Conservation (phyloP, 2,797 vertebrate genomes). For the Gephyroberyx darwinii region DNA sequence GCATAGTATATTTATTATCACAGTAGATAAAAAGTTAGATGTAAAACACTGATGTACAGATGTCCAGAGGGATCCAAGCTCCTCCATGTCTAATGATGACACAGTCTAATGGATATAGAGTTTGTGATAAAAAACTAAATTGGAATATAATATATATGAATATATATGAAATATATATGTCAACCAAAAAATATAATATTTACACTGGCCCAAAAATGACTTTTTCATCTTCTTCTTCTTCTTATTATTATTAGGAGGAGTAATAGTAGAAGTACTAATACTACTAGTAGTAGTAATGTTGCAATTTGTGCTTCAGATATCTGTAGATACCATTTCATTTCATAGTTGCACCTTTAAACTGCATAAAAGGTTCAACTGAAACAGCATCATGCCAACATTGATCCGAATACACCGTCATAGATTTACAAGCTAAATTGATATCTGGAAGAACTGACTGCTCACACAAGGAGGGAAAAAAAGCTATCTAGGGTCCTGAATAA, state of each 20-base stretch:
- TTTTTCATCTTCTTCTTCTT: too few species aligned
- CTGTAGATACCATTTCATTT: too few species aligned
- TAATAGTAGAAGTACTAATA: too few species aligned
- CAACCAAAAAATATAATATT: too few species aligned
- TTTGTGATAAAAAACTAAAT: neutral
- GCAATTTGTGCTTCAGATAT: too few species aligned
- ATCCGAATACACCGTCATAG: slow-evolving; percentile 33
- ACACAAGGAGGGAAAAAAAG: slow-evolving; percentile 3
- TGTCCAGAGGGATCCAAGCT: too few species aligned
- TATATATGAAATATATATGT: too few species aligned
- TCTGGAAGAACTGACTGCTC: slow-evolving; percentile 18
- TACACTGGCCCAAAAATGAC: too few species aligned
- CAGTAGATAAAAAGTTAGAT: neutral
- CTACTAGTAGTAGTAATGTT: too few species aligned
- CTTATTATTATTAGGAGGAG: too few species aligned
- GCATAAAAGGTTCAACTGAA: neutral
- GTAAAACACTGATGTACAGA: too few species aligned
- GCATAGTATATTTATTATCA: neutral
- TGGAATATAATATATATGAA: neutral
- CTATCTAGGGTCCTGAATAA: slow-evolving; percentile 38
- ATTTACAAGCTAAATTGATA: slow-evolving; percentile 18
- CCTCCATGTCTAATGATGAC: neutral
- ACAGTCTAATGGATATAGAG: neutral
- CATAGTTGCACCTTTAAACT: too few species aligned
- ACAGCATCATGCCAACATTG: neutral